Base-by-base conservation (phyloP, 2,888 invertebrate species). In the Brachyptera risi region DNA sequence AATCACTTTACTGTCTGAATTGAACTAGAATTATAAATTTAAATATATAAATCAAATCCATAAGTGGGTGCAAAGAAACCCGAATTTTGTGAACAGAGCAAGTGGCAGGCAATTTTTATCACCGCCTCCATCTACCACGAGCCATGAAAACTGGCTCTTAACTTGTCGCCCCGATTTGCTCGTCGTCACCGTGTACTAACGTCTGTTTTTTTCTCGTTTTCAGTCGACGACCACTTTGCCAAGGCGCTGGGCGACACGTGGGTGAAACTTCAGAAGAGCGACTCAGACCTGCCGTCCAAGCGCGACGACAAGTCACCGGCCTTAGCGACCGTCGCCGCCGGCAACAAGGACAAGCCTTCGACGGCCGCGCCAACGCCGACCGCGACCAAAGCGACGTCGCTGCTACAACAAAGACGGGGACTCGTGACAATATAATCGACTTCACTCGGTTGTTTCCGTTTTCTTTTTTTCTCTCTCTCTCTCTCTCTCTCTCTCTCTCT, bases 211-310 rank as follows among this genome's bases (percentile, higher is more conserved):
- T 5, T 81, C 80, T 66, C 72, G n/a, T n/a, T n/a, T n/a, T n/a
- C 87, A 64, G 93, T 94, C 47, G 93, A 94, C 76, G 93, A 94
- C 73, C 94, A 94, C 73, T 94, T 94, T 77, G 92, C 92, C 31
- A 93, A 92, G 78, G 92, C 94, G 0, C 78, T 94, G 49, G 75
- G 75, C 2, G 75, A 76, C 56, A 74, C 75, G 17, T 76, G 75
- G 75, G 73, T 73, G 63, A 73, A 73, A 69, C 68, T 75, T 66
- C 72, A 75, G 65, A 58, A 59, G 44, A 21, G 56, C 50, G 38
- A 56, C 59, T 15, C 51, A 19, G 42, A 51, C 54, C 27, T 19
- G 19, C 27, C 38, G 23, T 13, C 49, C 17, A 13, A 26, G n/a
- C 15, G 24, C 23, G 42, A 24, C 21, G 31, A 42, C 15, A n/a